Evolutionary conservation across 1,140 invertebrate genomes (phyloP), one percentile per base, ranked within the genome.

Genomic region (Drosophila albomicans): DNA sequence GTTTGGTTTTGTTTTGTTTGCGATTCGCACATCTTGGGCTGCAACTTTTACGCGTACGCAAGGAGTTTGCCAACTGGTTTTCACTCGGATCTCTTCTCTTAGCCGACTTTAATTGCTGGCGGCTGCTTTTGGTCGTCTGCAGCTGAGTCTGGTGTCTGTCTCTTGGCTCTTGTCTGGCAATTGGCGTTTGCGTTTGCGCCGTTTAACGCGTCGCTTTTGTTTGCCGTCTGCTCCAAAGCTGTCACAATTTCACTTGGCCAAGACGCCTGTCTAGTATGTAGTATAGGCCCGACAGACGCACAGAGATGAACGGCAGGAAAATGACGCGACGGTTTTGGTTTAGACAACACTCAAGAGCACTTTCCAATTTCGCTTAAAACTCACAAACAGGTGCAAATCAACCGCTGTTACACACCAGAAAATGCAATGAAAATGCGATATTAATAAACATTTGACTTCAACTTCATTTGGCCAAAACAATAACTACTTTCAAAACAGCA

Each of bases 221-320:
- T 67, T 73, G 70, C 58, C 52, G 80, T 79, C 80, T 82, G 80
- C 80, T 82, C 80, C 43, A 49, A 72, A 82, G 80, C 76, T 82
- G 80, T 82, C 80, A 82, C 80, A 82, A 82, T 82, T 82, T 82
- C 80, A 82, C 80, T 82, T 82, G 62, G 80, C 61, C 81, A 65
- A 79, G 75, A 82, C 63, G 62, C 57, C 57, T 78, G 62, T 80
- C 79, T 80, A 65, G 78, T 52, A 20, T 15, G 20, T 25, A 25
- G 20, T 25, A 25, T 25, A 25, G 51, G 11, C 51, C n/a, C 28
- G 7, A 35, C 28, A 56, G 43, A 16, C 59, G 45, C 15, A 16
- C n/a, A 48, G 43, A 46, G 59, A 25, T 20, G 28, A n/a, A 35
- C 28, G 45, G 45, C 52, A 45, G 64, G 41, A 67, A 67, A 65